phyloP scores from a whole-genome alignment of 2,888 invertebrate species.

The Hofmannophila pseudospretella region DNA sequence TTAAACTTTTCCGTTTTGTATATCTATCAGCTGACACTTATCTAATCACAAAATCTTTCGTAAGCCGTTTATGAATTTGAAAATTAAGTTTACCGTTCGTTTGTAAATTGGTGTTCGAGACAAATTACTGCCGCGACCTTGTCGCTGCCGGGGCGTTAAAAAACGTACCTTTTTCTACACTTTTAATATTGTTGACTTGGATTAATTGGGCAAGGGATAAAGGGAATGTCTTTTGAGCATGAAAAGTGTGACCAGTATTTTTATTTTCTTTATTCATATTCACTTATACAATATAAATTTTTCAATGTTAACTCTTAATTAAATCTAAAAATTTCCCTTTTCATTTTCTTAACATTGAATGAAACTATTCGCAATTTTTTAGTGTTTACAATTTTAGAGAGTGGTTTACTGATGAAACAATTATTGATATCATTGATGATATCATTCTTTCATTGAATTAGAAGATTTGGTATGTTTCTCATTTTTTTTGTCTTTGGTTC shows the following conservation, averaged over 20 bases:
- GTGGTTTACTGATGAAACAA: no score
- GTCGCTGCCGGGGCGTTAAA: background rate
- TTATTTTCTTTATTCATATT: background rate
- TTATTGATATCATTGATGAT: no score
- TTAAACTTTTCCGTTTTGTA: slow-evolving; percentile 42
- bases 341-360: no score
- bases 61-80: slow-evolving; percentile 37
- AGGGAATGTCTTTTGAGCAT: background rate
- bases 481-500: no score
- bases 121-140: slow-evolving; percentile 31
- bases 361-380: no score
- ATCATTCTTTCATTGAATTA: no score
- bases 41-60: slow-evolving; percentile 42
- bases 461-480: no score
- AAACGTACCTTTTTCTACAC: slow-evolving; percentile 1
- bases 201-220: slow-evolving; percentile 17
- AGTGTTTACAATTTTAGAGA: no score
- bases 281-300: no score
- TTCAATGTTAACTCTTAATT: no score
- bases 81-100: slow-evolving; percentile 31
- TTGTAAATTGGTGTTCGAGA: slow-evolving; percentile 18
- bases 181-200: slow-evolving; percentile 13
- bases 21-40: slow-evolving; percentile 43
- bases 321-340: no score
- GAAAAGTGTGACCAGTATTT: background rate